Base-by-base conservation (phyloP, 2,888 invertebrate genomes). In the Ormia ochracea region DNA sequence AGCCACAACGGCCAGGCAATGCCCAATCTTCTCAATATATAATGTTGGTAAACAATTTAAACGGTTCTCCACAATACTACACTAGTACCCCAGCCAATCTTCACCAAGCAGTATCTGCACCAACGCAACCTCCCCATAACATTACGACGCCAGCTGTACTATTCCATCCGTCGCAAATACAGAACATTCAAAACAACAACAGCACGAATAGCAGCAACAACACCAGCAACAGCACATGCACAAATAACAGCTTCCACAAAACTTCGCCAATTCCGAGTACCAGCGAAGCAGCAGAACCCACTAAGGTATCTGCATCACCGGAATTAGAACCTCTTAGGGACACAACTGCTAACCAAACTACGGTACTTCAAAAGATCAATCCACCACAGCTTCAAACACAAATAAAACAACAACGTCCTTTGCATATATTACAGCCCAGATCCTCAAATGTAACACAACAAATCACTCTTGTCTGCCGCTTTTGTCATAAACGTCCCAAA, bases 401-500 rank as follows among this genome's bases (percentile, higher is more conserved):
- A 4, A 78, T 81, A 0, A 81, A 66, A 5, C 73, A 66, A 5
- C 73, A 68, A 4, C 82, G 59, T 0, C 82, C 79, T 3, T 80
- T 78, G 1, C 83, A 82, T 3, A 65, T 66, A 0, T 70, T 78
- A 23, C 84, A 81, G n/a, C 81, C 77, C 4, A 78, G 82, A 54
- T 33, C 36, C 2, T 19, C 59, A 17, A 43, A 79, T 17, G 75
- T 72, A 12, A 26, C 69, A 0, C 69, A 82, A 65, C 82, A 82
- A 72, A 82, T 86, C 4, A 81, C 84, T 28, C 78, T 87, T 0
- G 84, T 85, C 45, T 87, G 87, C 43, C 87, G 87, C 50, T 87
- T 86, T 80, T 87, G 87, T 43, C 88, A 88, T 36, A 88, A 87
- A 52, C 87, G 87, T 1, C 87, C 87, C 9, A 86, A 88, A 28